Base-by-base conservation (phyloP, 2,888 invertebrate species). In the Tupiocoris notatus region DNA sequence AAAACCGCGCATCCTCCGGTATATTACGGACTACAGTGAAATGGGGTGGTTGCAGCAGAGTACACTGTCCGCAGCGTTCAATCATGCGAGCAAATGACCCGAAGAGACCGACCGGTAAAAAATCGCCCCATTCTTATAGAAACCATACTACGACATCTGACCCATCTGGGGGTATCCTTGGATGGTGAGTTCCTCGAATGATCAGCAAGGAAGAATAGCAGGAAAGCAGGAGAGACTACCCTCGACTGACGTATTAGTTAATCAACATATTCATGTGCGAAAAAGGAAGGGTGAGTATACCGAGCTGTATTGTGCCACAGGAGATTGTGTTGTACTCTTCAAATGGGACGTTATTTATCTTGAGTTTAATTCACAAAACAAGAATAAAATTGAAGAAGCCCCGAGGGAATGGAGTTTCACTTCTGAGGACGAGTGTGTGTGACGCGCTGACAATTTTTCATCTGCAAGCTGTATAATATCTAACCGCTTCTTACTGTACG, bases 41-140 rank as follows among this genome's bases (percentile, higher is more conserved):
- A 39, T 39, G 39, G 39, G 39, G 39, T 39, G 3, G 39, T 12
- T 12, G 12, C 12, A 12, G 39, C 39, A 39, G 39, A 39, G 6
- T 7, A n/a, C n/a, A 62, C 39, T 39, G 39, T 62, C 39, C 62
- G 20, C 62, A 25, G 7, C 73, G 3, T n/a, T 73, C 73, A 61
- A 73, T 73, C 73, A 73, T 23, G 17, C 70, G 73, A 39, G 71
- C 71, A 73, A 73, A 73, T 73, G 73, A 73, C 58, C 62, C 73
- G 54, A 22, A 73, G 24, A 39, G 73, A 57, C 39, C 17, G 23
- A 73, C 73, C 73, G 73, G 73, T 73, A 62, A 73, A 73, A 62
- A 73, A 73, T 62, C 63, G 73, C 25, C 59, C 56, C 56, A 22
- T 21, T 63, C 16, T 21, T 12, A 39, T 39, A 3, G 12, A 39